These are phyloP conservation scores for Mamestra configurata DNA, from an alignment of 1,140 invertebrate species.

Conservation along the genomic window DNA sequence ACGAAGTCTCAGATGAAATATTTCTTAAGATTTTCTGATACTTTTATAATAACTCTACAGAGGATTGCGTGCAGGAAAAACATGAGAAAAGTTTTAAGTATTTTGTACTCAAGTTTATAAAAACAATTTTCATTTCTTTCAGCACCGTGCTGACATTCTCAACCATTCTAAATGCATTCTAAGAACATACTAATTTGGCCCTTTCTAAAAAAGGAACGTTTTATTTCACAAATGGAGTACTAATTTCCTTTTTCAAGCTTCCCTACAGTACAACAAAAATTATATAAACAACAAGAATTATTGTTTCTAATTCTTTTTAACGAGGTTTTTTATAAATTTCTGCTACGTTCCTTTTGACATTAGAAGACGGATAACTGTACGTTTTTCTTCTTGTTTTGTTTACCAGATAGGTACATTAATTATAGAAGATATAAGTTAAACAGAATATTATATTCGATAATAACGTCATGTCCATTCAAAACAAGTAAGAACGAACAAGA, in stretches of 20 bases:
- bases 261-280: neutral
- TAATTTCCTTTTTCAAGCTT: neutral
- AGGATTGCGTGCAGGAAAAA: neutral
- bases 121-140: neutral
- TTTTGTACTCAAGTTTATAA: neutral
- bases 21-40: constrained; percentile 9
- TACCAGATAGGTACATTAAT: too few species aligned
- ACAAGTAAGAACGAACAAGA: too few species aligned
- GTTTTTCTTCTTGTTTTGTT: too few species aligned
- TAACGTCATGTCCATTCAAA: too few species aligned
- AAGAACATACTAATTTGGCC: too few species aligned
- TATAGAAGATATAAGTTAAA: too few species aligned
- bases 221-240: neutral
- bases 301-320: constrained; percentile 12
- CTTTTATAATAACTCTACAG: neutral
- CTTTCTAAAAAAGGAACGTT: too few species aligned
- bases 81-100: neutral
- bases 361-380: neutral
- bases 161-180: neutral
- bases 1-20: constrained; percentile 21
- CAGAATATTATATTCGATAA: too few species aligned
- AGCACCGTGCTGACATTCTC: neutral
- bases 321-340: constrained; percentile 3
- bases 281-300: neutral
- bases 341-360: neutral